Percentiles rank a stretch among this genome's conserved stretches.
Conservation (phyloP, 1,140 invertebrate genomes). For the Rhyacophila brunnea region DNA sequence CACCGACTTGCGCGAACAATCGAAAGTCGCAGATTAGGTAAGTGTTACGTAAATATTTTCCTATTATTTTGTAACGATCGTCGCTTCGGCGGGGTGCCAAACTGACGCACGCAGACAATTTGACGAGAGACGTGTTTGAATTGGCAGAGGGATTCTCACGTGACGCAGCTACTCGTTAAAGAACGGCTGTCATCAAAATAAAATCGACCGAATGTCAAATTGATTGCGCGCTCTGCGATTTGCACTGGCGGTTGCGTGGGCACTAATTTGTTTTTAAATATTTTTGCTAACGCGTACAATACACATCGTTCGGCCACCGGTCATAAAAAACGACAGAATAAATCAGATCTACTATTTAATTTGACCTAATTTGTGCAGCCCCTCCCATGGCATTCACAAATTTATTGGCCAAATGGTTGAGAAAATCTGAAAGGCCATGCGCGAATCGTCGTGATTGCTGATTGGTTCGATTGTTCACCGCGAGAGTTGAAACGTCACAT, state of each 20-base stretch:
- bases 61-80: conserved; percentile 9
- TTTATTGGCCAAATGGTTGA: too few relatives aligned
- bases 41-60: conserved; percentile 24
- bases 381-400: conserved; percentile 15
- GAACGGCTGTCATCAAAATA: conserved; percentile 2
- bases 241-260: too few relatives aligned
- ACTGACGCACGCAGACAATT: neutral
- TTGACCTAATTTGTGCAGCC: conserved; percentile 15
- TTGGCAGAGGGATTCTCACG: neutral
- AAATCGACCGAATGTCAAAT: conserved; percentile 25
- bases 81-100: conserved; percentile 11
- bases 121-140: neutral
- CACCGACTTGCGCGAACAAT: conserved; percentile 1
- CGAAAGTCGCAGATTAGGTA: conserved; percentile 36
- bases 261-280: too few relatives aligned
- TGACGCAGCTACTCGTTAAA: neutral
- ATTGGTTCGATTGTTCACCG: too few relatives aligned
- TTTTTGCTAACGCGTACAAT: too few relatives aligned
- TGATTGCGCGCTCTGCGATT: conserved; percentile 1
- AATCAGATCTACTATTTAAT: neutral
- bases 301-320: too few relatives aligned
- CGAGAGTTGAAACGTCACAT: too few relatives aligned
- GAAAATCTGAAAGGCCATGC: too few relatives aligned
- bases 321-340: neutral
- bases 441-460: too few relatives aligned